Evolutionary conservation across 1,140 invertebrate genomes (phyloP), one percentile per base, ranked within the genome.

Genomic region (Leptinotarsa undecemlineata): DNA sequence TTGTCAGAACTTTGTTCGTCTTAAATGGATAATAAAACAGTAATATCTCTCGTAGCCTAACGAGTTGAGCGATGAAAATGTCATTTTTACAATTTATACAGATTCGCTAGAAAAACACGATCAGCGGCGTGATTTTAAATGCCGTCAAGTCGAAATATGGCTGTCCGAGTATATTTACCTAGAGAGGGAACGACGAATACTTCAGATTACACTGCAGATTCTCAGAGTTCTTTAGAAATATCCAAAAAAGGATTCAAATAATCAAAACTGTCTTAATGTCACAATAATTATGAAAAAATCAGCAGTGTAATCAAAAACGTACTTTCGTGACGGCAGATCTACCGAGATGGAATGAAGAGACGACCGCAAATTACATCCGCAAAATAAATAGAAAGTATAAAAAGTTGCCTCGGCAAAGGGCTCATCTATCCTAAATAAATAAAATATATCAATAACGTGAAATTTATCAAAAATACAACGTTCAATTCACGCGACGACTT

Each of bases 1-100:
- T 73, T 81, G 70, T 64, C 26, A 81, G 81, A 82, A 82, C 78
- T 81, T 81, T 80, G 74, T 81, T 82, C 79, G 81, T 74, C 77
- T 81, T 80, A 57, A 17, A 17, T 42, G 33, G 33, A 81, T 75
- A 80, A 70, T 74, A 79, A 80, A 78, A 76, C 67, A 78, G 72
- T 76, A 42, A 42, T 42, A 74, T 73, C 77, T 73, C n/a, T 71
- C 71, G 72, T 74, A 73, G 74, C 42, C 72, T 74, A 78, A 48
- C n/a, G 78, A 75, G 78, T 81, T 80, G 80, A 81, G 79, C 80
- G 78, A 74, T 74, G 68, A 70, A 74, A 77, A 70, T 77, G 74
- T 76, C 72, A 62, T 63, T 71, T 80, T 78, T 76, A 78, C 76
- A 76, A 72, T 76, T 78, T 75, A 72, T 72, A 72, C 70, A 61